phyloP scores from a whole-genome alignment of 2,113 vertebrate genomes.

The Megaleporinus macrocephalus region DNA sequence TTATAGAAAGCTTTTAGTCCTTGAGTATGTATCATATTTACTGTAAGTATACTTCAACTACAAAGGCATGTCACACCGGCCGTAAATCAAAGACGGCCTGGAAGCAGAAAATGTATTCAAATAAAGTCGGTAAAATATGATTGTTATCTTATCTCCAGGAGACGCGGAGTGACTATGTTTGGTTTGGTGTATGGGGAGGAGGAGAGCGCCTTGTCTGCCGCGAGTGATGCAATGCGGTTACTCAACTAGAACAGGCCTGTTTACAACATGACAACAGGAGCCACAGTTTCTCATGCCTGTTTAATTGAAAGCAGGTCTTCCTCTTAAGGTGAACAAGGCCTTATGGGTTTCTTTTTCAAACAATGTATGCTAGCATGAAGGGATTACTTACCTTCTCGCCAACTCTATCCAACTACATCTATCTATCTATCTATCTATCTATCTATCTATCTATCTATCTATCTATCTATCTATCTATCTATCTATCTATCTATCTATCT shows the following conservation, averaged over 20 bases:
- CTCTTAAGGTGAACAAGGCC: constrained; percentile 73
- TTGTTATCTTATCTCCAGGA: constrained; percentile 63
- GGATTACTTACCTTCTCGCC: too few species aligned
- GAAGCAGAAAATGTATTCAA: constrained; percentile 69
- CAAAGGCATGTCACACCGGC: constrained; percentile 68
- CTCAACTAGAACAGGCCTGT: constrained; percentile 63
- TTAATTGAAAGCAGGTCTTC: constrained; percentile 76
- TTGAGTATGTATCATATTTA: constrained; percentile 86
- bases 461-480: too few species aligned
- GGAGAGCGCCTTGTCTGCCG: constrained; percentile 18
- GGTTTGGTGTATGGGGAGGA: constrained; percentile 37
- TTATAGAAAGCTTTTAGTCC: constrained; percentile 86
- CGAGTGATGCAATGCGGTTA: constrained; percentile 69
- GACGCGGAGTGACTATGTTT: constrained; percentile 28
- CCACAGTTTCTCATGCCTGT: constrained; percentile 71
- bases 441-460: neutral
- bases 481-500: too few species aligned
- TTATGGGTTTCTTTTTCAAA: constrained; percentile 58
- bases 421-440: neutral
- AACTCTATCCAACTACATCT: neutral
- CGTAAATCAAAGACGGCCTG: constrained; percentile 65
- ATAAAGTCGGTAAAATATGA: constrained; percentile 68
- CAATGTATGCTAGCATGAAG: neutral
- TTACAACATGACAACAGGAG: constrained; percentile 77
- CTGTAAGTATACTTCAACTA: constrained; percentile 84